phyloP scores from a whole-genome alignment of 1,140 invertebrate genomes.

The Trichonephila inaurata region DNA sequence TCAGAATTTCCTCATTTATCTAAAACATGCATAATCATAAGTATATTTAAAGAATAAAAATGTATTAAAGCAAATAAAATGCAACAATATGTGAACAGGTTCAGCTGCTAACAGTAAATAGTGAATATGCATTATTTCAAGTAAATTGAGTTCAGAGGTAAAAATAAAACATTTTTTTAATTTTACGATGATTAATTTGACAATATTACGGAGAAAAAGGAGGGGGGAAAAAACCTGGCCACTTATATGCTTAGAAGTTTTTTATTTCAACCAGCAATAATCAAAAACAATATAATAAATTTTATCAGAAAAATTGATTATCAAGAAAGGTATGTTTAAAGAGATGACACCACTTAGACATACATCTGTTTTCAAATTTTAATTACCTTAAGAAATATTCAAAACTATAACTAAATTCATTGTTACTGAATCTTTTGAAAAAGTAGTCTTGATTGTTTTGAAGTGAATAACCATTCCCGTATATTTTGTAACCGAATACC shows the following conservation, averaged over 20 bases:
- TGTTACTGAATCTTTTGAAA: not conserved
- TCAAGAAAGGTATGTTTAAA: not conserved
- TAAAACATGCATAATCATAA: not conserved
- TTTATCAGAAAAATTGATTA: slow-evolving; percentile 27
- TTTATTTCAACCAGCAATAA: too few relatives aligned
- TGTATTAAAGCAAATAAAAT: not conserved
- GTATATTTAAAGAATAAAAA: not conserved
- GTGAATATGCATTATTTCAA: not conserved
- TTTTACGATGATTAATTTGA: not conserved
- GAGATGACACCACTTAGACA: not conserved
- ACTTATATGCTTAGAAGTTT: too few relatives aligned
- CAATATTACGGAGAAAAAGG: not conserved
- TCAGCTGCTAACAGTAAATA: not conserved
- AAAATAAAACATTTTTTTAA: not conserved
- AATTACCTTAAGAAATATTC: slow-evolving; percentile 2
- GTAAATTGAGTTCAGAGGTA: not conserved
- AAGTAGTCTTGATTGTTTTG: not conserved
- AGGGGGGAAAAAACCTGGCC: too few relatives aligned
- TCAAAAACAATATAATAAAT: not conserved
- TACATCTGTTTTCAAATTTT: not conserved
- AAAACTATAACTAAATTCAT: not conserved
- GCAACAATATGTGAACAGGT: not conserved
- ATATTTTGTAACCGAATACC: slow-evolving; percentile 10
- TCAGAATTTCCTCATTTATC: not conserved
- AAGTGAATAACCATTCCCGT: not conserved